These are phyloP conservation scores for Xenentodon cancila DNA, from an alignment of 2,797 vertebrate genomes.

Conservation along the genomic window DNA sequence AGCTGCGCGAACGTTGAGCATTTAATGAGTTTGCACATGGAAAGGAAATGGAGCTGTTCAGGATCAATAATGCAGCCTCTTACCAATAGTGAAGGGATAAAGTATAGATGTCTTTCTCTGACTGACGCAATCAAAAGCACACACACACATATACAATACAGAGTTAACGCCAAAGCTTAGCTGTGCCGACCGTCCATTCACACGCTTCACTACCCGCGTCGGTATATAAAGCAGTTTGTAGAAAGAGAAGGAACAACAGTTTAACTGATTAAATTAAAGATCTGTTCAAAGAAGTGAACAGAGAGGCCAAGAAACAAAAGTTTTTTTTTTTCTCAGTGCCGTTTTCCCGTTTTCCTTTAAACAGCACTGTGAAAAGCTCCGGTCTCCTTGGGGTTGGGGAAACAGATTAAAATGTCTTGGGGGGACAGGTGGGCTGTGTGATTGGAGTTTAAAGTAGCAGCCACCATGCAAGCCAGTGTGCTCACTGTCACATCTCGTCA, in stretches of 20 bases:
- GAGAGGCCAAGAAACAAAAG: slow-evolving; percentile 44
- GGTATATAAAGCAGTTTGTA: slow-evolving; percentile 48
- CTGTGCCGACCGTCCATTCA: slow-evolving; percentile 31
- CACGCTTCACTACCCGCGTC: slow-evolving; percentile 30
- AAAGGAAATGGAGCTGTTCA: slow-evolving; percentile 78
- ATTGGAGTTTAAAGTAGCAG: slow-evolving; percentile 79
- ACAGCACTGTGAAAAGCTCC: slow-evolving; percentile 36
- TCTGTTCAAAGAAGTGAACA: slow-evolving; percentile 49
- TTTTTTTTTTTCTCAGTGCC: slow-evolving; percentile 5
- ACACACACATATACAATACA: slow-evolving; percentile 22
- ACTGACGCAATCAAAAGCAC: slow-evolving; percentile 75
- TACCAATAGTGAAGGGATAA: slow-evolving; percentile 56
- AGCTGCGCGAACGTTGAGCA: slow-evolving; percentile 51
- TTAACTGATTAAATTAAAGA: slow-evolving; percentile 66
- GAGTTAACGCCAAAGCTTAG: slow-evolving; percentile 17
- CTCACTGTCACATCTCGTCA: slow-evolving; percentile 78
- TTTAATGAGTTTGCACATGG: slow-evolving; percentile 77
- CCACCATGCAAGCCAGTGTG: slow-evolving; percentile 73
- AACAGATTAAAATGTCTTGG: slow-evolving; percentile 79
- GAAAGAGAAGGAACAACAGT: slow-evolving; percentile 53
- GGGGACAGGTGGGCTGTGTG: slow-evolving; percentile 71
- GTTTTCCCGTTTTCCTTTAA: slow-evolving; percentile 24
- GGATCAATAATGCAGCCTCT: slow-evolving; percentile 77
- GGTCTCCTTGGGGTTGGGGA: slow-evolving; percentile 47
- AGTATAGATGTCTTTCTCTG: slow-evolving; percentile 72